These are phyloP conservation scores for Phalacrocorax pelagicus DNA, from an alignment of 2,113 vertebrate species.

Conservation along the genomic window DNA sequence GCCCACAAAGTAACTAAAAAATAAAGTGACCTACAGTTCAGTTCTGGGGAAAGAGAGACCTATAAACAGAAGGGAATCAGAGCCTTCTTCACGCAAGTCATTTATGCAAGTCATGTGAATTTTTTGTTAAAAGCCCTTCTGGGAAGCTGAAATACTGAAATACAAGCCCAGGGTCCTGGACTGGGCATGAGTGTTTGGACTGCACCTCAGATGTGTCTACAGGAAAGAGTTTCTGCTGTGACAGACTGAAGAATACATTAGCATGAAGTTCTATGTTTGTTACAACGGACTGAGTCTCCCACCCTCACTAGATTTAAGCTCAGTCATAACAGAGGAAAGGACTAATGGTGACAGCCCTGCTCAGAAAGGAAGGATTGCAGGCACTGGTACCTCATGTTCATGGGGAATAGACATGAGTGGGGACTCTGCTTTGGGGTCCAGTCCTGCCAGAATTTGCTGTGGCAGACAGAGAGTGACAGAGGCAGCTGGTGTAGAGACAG, in stretches of 20 bases:
- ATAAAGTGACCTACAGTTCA: background rate
- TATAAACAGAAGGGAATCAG: background rate
- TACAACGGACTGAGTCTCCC: background rate
- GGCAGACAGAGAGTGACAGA: background rate
- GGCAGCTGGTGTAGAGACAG: background rate
- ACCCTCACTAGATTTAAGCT: background rate
- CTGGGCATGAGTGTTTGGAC: background rate
- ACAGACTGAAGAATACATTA: background rate
- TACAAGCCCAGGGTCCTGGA: background rate
- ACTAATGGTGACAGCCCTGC: background rate
- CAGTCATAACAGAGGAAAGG: background rate
- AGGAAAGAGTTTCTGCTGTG: background rate
- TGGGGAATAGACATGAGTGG: background rate
- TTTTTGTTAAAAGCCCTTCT: background rate
- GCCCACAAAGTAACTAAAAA: slow-evolving; percentile 80
- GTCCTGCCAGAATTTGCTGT: background rate
- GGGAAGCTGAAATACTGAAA: background rate
- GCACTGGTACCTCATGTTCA: background rate
- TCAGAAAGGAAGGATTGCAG: background rate
- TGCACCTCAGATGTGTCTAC: background rate
- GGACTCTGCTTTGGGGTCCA: background rate
- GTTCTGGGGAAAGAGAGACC: background rate
- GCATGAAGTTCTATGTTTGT: background rate
- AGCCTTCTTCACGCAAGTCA: background rate
- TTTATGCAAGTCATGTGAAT: background rate